Evolutionary conservation across 2,797 vertebrate species (phyloP).

Genomic region (Scyliorhinus canicula): DNA sequence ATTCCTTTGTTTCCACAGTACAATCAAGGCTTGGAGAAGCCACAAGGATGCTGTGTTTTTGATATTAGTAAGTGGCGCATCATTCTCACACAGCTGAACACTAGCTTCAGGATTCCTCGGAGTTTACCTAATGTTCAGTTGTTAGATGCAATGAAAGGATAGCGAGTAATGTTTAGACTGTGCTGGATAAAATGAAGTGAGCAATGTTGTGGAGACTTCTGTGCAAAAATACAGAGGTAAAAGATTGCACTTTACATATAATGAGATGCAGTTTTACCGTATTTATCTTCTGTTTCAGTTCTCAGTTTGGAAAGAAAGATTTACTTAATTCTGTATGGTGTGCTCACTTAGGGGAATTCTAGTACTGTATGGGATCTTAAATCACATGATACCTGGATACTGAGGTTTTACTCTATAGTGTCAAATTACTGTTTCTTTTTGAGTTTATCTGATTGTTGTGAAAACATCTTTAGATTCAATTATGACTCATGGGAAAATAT

Average conservation of each 20-base stretch:
- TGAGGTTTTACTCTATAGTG: constrained; percentile 34
- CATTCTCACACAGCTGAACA: constrained; percentile 44
- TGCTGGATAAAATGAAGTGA: constrained; percentile 10
- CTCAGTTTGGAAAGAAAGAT: constrained; percentile 2
- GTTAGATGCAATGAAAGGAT: constrained; percentile 16
- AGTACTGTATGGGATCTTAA: constrained; percentile 25
- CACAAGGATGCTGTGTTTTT: constrained; percentile 70
- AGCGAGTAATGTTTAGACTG: constrained; percentile 25
- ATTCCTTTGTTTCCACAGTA: constrained; percentile 67
- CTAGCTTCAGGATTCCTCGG: constrained; percentile 39
- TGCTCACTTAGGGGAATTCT: constrained; percentile 21
- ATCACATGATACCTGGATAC: constrained; percentile 34
- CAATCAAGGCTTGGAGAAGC: constrained; percentile 61
- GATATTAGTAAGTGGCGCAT: constrained; percentile 61
- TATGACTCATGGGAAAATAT: constrained; percentile 37
- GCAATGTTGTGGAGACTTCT: constrained; percentile 16
- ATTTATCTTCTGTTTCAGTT: constrained; percentile 3
- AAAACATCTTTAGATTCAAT: constrained; percentile 38
- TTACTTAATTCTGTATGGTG: neutral
- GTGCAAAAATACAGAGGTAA: neutral
- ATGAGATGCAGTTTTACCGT: neutral
- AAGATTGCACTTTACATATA: neutral
- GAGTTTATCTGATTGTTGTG: constrained; percentile 38
- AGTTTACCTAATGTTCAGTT: constrained; percentile 40
- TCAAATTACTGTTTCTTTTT: constrained; percentile 39